A percentile compares a stretch with the other conserved stretches of the same genome.
phyloP scores from a whole-genome alignment of 2,113 vertebrate genomes.

The Psilopogon haemacephalus region DNA sequence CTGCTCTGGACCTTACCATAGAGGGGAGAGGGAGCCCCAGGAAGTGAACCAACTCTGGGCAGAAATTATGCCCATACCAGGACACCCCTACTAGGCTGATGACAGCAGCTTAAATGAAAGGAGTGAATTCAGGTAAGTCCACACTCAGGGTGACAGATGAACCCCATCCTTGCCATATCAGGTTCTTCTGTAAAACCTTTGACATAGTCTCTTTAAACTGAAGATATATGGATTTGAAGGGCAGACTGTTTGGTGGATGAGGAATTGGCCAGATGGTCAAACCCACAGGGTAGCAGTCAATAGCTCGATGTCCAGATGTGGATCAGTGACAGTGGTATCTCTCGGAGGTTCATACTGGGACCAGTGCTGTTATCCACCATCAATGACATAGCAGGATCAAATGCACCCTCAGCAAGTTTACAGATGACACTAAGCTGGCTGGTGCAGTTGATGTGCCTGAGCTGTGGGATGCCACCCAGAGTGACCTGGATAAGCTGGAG shows the following conservation, averaged over 20 bases:
- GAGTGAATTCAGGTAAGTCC: neutral
- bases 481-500: neutral
- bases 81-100: neutral
- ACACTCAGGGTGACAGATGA: neutral
- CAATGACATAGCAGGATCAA: neutral
- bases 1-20: too few relatives aligned
- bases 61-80: too few relatives aligned
- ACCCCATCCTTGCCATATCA: neutral
- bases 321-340: neutral
- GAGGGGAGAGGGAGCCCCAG: too few relatives aligned
- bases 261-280: neutral
- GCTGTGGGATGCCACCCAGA: neutral
- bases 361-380: neutral
- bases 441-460: neutral
- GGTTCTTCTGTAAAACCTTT: neutral
- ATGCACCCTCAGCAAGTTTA: neutral
- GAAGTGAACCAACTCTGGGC: too few relatives aligned
- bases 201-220: neutral
- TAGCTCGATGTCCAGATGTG: neutral
- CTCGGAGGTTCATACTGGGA: neutral
- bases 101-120: neutral
- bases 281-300: neutral
- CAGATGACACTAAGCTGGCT: neutral
- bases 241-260: neutral
- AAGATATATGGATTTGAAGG: neutral